Evolutionary conservation across 2,888 invertebrate species (phyloP).

Genomic region (Xanthorhoe designata): DNA sequence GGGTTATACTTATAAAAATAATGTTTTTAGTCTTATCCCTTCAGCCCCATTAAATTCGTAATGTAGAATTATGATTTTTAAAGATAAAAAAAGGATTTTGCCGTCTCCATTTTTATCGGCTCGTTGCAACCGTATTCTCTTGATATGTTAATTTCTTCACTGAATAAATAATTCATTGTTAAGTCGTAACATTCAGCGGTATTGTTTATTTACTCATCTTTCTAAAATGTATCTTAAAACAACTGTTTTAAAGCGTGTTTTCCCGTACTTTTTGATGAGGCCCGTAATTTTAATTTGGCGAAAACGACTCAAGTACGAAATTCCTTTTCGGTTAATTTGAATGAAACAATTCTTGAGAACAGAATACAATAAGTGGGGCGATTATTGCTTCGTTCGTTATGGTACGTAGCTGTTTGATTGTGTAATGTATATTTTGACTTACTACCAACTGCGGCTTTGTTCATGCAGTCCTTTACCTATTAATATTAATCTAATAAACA

Average conservation of each 20-base stretch:
- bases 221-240: constrained; percentile 48
- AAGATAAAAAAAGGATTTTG: constrained; percentile 8
- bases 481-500: not conserved
- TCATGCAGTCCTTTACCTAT: not conserved
- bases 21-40: too few species aligned
- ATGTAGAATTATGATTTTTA: too few species aligned
- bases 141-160: constrained; percentile 81
- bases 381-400: constrained; percentile 7
- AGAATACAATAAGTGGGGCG: constrained; percentile 11
- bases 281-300: constrained; percentile 29
- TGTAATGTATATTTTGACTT: not conserved
- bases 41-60: too few species aligned
- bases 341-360: constrained; percentile 23
- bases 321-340: constrained; percentile 54
- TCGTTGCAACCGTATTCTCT: constrained; percentile 56
- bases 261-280: constrained; percentile 25
- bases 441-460: not conserved
- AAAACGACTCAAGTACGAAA: constrained; percentile 47
- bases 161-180: constrained; percentile 83
- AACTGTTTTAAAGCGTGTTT: constrained; percentile 49
- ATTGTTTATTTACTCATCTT: constrained; percentile 57
- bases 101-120: constrained; percentile 29
- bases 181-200: constrained; percentile 75
- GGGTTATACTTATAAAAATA: too few species aligned
- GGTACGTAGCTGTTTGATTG: not conserved